A percentile compares a stretch with the other conserved stretches of the same genome.
Conservation (phyloP, 2,888 invertebrate species). For the Anthophora plumipes region DNA sequence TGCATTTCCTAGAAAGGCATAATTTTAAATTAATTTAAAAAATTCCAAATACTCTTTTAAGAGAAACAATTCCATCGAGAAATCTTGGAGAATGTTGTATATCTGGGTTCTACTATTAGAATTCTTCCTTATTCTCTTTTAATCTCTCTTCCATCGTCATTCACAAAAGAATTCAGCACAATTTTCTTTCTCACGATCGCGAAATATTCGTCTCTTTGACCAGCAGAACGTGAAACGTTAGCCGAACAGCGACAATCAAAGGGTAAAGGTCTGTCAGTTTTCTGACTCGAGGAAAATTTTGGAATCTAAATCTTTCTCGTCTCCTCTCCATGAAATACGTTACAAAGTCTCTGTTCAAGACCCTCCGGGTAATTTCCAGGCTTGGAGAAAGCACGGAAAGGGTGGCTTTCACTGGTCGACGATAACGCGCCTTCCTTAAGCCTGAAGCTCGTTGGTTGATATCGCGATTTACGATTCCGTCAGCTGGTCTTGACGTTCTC, state of each 20-base stretch:
- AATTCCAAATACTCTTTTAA: not conserved
- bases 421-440: not conserved
- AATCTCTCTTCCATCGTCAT: not conserved
- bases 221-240: conserved; percentile 62
- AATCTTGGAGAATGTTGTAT: not conserved
- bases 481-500: conserved; percentile 8
- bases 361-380: conserved; percentile 23
- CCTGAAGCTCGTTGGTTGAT: conserved; percentile 4
- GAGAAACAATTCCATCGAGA: not conserved
- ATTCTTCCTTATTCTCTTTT: not conserved
- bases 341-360: not conserved
- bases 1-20: too few species aligned
- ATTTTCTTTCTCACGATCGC: not conserved
- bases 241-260: conserved; percentile 48
- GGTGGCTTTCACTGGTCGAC: conserved; percentile 4
- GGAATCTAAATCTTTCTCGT: not conserved
- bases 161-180: not conserved
- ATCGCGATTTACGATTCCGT: conserved; percentile 28
- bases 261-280: conserved; percentile 42
- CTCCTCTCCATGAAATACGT: not conserved
- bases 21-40: not conserved
- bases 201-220: conserved; percentile 51
- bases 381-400: not conserved
- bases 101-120: not conserved
- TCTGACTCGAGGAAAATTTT: conserved; percentile 1